Evolutionary conservation across 2,797 vertebrate genomes (phyloP).

Genomic region (Microhierax caerulescens): DNA sequence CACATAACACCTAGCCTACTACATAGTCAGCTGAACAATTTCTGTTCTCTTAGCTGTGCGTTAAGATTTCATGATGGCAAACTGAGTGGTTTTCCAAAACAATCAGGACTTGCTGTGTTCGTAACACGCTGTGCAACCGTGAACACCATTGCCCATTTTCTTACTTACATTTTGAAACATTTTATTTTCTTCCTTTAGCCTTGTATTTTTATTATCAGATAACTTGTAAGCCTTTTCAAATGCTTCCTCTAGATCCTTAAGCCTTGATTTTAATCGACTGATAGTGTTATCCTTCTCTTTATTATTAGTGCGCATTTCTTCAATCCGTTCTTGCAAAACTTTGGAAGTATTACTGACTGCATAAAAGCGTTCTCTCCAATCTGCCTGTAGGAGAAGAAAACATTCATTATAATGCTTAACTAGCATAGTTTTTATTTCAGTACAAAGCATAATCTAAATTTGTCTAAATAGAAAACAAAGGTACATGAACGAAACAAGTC

Average conservation of each 20-base stretch:
- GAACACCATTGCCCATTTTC: rapidly evolving
- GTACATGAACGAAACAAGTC: background rate
- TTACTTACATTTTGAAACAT: slow-evolving; percentile 93
- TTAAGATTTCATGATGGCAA: background rate
- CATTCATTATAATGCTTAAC: background rate
- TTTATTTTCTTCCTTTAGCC: slow-evolving; percentile 86
- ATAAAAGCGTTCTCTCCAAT: slow-evolving; percentile 86
- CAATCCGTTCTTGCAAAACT: slow-evolving; percentile 84
- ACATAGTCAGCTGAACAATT: background rate
- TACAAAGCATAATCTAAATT: background rate
- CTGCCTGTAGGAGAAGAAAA: slow-evolving; percentile 71
- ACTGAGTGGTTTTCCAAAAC: background rate
- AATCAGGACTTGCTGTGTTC: no score
- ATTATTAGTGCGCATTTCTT: slow-evolving; percentile 81
- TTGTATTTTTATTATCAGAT: slow-evolving; percentile 83
- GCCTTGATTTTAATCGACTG: slow-evolving; percentile 75
- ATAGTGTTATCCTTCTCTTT: slow-evolving; percentile 86
- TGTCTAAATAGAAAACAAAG: background rate
- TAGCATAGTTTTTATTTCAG: background rate
- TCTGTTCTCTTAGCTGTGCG: background rate
- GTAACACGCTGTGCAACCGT: rapidly evolving
- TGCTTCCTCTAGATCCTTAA: slow-evolving; percentile 85
- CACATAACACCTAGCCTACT: background rate
- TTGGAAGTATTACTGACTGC: slow-evolving; percentile 79
- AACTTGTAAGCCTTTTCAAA: slow-evolving; percentile 82